Evolutionary conservation across 2,113 vertebrate genomes (phyloP).

Genomic region (Panurus biarmicus): DNA sequence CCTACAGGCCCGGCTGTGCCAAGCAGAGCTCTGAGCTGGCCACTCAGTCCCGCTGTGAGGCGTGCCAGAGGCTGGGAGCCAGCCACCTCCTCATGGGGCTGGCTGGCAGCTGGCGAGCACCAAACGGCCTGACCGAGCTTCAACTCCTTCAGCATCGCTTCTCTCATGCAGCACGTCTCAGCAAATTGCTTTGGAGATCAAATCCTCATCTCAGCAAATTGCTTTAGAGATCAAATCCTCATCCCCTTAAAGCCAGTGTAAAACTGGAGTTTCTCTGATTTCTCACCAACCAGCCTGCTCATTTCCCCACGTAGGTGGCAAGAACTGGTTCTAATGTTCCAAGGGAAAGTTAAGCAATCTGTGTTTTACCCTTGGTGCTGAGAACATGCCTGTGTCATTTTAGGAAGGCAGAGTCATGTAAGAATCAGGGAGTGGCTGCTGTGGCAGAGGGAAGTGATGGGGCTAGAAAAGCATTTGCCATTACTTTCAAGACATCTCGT

Average conservation of each 20-base stretch:
- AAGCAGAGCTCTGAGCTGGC: neutral
- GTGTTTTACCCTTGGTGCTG: neutral
- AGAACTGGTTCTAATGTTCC: neutral
- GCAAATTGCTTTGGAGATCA: neutral
- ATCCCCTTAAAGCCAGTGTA: neutral
- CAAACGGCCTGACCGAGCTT: neutral
- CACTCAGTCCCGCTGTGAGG: neutral
- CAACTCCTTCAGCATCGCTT: neutral
- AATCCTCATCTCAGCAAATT: conserved; percentile 1
- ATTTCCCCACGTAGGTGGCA: neutral
- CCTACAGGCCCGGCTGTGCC: neutral
- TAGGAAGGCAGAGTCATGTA: neutral
- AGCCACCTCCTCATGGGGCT: neutral
- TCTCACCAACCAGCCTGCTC: neutral
- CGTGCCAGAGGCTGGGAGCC: neutral
- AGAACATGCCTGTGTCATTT: neutral
- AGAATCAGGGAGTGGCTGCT: neutral
- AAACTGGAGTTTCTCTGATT: neutral
- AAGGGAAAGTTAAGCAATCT: neutral
- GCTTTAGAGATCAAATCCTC: neutral
- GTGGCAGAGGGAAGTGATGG: conserved; percentile 68
- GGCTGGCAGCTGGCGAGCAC: neutral
- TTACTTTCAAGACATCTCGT: neutral
- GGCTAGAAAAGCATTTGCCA: neutral
- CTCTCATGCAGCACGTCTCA: neutral